Percentiles rank a stretch among this genome's conserved stretches.
Evolutionary conservation across 2,113 vertebrate species (phyloP).

Genomic region (Gavialis gangeticus): DNA sequence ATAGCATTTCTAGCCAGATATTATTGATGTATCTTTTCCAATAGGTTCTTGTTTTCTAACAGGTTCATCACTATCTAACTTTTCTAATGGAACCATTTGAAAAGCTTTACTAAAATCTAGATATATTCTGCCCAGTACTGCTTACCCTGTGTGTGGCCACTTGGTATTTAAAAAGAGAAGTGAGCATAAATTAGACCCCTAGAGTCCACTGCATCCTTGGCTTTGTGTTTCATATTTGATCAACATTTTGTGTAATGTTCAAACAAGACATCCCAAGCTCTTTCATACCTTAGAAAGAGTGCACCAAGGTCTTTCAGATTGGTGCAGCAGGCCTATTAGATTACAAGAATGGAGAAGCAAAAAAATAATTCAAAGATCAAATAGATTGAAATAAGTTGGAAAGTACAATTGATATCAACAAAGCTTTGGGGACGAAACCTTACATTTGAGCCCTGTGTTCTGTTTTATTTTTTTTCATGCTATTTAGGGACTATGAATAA

Average conservation of each 20-base stretch:
- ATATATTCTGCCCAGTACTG: not conserved
- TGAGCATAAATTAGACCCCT: accelerated
- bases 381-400: not conserved
- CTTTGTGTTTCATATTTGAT: not conserved
- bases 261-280: not conserved
- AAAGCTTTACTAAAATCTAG: not conserved
- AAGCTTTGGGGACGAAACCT: not conserved
- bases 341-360: not conserved
- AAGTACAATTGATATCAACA: not conserved
- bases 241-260: accelerated
- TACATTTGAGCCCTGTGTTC: not conserved
- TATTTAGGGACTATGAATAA: not conserved
- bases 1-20: not conserved
- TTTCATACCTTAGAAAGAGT: accelerated
- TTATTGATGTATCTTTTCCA: not conserved
- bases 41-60: not conserved
- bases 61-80: not conserved
- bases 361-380: not conserved
- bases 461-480: not conserved
- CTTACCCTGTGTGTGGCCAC: not conserved
- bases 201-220: accelerated
- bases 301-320: not conserved
- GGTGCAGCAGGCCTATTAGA: accelerated
- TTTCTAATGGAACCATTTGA: accelerated
- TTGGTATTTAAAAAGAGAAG: not conserved